Percentiles rank a stretch among this genome's conserved stretches.
phyloP scores from a whole-genome alignment of 1,140 invertebrate species.

The Lordiphosa collinella region DNA sequence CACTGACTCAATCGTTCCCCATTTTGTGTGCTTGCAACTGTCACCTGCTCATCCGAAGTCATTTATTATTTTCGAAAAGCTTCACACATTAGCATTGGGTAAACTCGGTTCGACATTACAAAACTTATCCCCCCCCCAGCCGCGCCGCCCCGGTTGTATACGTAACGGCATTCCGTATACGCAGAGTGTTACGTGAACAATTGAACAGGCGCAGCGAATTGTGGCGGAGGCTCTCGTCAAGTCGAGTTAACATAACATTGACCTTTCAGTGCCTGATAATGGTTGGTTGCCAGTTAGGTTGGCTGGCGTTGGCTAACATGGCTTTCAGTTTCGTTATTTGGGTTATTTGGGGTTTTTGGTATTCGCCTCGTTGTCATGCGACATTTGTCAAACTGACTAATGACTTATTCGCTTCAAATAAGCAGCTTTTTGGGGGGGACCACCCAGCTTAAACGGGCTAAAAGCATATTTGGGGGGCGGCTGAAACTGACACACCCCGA shows the following conservation, averaged over 20 bases:
- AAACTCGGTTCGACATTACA: constrained; percentile 6
- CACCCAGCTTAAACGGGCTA: constrained; percentile 3
- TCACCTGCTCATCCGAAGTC: constrained; percentile 22
- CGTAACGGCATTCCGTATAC: neutral
- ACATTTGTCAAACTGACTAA: constrained; percentile 30
- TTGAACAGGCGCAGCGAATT: constrained; percentile 6
- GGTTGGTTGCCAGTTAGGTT: neutral
- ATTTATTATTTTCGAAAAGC: constrained; percentile 27
- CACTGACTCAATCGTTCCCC: neutral
- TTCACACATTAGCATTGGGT: constrained; percentile 24
- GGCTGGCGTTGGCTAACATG: neutral
- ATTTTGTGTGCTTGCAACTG: constrained; percentile 16
- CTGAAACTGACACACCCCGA: constrained; percentile 6
- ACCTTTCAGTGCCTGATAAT: constrained; percentile 9
- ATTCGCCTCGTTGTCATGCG: constrained; percentile 19
- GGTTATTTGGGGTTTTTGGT: constrained; percentile 3
- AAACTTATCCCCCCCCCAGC: constrained; percentile 1
- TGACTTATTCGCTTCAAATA: constrained; percentile 19
- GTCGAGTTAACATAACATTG: constrained; percentile 13
- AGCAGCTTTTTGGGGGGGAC: constrained; percentile 1
- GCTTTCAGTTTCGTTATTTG: constrained; percentile 4
- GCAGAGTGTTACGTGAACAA: constrained; percentile 2
- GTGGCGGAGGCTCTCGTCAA: neutral
- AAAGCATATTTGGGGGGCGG: constrained; percentile 5
- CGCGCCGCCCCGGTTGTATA: neutral